Evolutionary conservation across 2,797 vertebrate genomes (phyloP), one percentile per base, ranked within the genome.

Genomic region (Anas flavirostris): DNA sequence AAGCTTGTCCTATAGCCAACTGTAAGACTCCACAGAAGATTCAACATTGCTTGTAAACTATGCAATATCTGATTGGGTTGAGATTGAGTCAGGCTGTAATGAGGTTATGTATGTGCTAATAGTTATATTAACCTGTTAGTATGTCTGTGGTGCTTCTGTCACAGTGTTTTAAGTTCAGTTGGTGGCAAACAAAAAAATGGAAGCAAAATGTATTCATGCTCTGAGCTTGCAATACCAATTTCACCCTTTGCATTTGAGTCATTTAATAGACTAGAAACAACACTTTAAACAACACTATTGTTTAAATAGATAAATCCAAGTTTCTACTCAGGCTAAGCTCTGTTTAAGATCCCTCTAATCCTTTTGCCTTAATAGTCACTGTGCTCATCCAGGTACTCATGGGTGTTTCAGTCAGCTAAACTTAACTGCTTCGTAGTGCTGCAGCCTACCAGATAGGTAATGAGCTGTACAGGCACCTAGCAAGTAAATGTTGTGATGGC

Each of bases 81-180:
- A 91, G 88, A 83, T 86, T 90, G 93, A 94, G 90, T 90, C 58
- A 73, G 86, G 33, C 81, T 91, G 37, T 89, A 78, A 95, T 82
- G 83, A 96, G 91, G 62, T 48, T 69, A 86, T 48, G 28, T 52
- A 50, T 4, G 29, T 88, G 87, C 86, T 95, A 85, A 94, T 94
- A 93, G 44, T 91, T 55, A 7, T 70, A 79, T 91, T 85, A 96
- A 2, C 39, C 56, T 88, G 75, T 60, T 95, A 93, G 88, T 92
- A 44, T 2, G 91, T 81, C 81, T 90, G 43, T 60, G 64, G 33
- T 93, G 78, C 56, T 74, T 60, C 70, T 94, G 87, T 91, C 91
- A 84, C 72, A 78, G 39, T 79, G 39, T 79, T 77, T 92, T 48
- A 59, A 79, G 13, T 86, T 91, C 13, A 52, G 26, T 21, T 91